Conservation (phyloP, 2,888 invertebrate species). For the Ochropleura plecta region DNA sequence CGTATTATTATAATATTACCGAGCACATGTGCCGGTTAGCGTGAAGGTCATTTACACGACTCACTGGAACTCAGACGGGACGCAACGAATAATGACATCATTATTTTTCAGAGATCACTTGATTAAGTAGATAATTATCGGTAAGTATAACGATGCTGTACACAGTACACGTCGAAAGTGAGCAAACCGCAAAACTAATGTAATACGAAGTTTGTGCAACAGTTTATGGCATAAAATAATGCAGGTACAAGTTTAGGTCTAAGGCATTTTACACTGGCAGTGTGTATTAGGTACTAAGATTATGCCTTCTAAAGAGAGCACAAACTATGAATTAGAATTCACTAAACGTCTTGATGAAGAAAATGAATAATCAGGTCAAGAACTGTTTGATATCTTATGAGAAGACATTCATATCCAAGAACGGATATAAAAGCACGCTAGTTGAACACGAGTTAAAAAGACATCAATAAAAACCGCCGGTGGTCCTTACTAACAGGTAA, state of each 20-base stretch:
- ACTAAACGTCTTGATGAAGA: neutral
- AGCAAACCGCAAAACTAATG: slow-evolving; percentile 79
- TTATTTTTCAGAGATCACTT: slow-evolving; percentile 70
- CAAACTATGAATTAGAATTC: neutral
- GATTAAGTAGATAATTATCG: slow-evolving; percentile 64
- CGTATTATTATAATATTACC: slow-evolving; percentile 65
- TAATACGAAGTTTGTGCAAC: slow-evolving; percentile 27
- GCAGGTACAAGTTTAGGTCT: slow-evolving; percentile 4
- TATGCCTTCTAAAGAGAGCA: neutral
- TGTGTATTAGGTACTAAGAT: neutral
- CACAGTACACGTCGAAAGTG: slow-evolving; percentile 66
- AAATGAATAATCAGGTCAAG: no score
- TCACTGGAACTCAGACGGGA: slow-evolving; percentile 75
- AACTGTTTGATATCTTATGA: neutral
- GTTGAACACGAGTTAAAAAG: neutral
- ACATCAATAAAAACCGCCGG: neutral
- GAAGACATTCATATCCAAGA: neutral
- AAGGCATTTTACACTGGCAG: neutral
- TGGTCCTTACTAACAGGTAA: neutral
- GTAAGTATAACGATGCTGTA: slow-evolving; percentile 59
- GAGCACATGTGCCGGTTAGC: slow-evolving; percentile 75
- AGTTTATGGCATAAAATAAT: slow-evolving; percentile 34
- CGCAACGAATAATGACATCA: slow-evolving; percentile 77
- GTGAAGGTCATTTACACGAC: slow-evolving; percentile 79
- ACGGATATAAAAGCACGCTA: neutral